These are phyloP conservation scores for Sphenodon punctatus DNA, from an alignment of 2,797 vertebrate genomes.

Conservation along the genomic window DNA sequence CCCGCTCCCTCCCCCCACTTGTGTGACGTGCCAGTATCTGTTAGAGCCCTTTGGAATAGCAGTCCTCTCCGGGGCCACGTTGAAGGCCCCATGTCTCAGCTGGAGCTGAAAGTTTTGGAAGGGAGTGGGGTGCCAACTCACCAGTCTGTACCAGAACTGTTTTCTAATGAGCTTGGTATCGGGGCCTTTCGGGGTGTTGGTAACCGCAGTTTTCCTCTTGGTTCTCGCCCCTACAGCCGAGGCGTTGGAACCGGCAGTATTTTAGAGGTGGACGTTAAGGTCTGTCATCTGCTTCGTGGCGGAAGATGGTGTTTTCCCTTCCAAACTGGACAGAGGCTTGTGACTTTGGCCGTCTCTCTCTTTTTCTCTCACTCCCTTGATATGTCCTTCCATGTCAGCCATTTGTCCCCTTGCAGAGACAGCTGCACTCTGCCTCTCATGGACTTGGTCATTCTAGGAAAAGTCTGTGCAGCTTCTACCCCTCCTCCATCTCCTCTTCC, in stretches of 20 bases:
- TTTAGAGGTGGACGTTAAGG: not conserved
- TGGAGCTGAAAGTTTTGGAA: not conserved
- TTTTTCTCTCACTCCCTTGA: not conserved
- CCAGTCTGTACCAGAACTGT: not conserved
- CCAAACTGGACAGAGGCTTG: not conserved
- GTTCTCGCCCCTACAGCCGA: not conserved
- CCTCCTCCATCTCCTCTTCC: no score
- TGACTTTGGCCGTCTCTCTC: not conserved
- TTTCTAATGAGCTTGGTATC: fast-evolving
- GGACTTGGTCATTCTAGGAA: no score
- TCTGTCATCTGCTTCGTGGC: not conserved
- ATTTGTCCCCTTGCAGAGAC: not conserved
- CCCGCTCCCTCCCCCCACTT: not conserved
- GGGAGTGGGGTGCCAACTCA: not conserved
- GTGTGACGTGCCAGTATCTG: not conserved
- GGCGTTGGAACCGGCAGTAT: no score
- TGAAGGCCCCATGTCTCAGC: not conserved
- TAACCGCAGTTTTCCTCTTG: not conserved
- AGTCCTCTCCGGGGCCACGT: not conserved
- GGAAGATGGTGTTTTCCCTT: not conserved
- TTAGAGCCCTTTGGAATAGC: not conserved
- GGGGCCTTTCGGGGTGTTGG: fast-evolving
- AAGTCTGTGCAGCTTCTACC: no score
- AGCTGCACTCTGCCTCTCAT: no score
- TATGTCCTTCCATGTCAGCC: not conserved